Conservation (phyloP, 2,888 invertebrate genomes). For the Netelia inedita region DNA sequence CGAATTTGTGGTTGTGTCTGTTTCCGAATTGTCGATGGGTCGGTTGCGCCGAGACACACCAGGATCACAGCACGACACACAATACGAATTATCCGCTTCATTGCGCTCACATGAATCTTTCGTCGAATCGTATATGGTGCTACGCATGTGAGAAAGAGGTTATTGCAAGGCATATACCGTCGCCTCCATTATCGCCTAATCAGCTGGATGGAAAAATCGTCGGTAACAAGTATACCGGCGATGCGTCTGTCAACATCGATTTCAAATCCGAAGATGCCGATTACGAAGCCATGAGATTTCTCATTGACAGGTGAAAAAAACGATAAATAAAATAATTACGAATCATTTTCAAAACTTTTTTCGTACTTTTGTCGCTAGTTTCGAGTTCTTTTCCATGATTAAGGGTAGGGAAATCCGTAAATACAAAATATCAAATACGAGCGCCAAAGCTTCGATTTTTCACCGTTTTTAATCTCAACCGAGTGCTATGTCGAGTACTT, state of each 20-base stretch:
- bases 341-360: not conserved
- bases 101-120: conserved; percentile 94
- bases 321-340: not conserved
- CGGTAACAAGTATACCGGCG: conserved; percentile 76
- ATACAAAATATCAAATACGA: too few relatives aligned
- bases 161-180: conserved; percentile 76
- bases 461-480: too few relatives aligned
- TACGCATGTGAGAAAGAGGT: conserved; percentile 95
- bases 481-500: too few relatives aligned
- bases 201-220: conserved; percentile 77
- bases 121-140: conserved; percentile 95
- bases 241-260: conserved; percentile 76
- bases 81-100: conserved; percentile 90
- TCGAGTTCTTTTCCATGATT: not conserved
- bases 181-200: conserved; percentile 77
- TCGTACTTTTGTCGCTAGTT: conserved; percentile 12
- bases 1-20: conserved; percentile 95
- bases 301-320: conserved; percentile 73
- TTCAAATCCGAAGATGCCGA: conserved; percentile 73
- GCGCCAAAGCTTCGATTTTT: too few relatives aligned
- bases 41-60: conserved; percentile 93
- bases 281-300: conserved; percentile 69
- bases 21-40: conserved; percentile 92
- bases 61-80: conserved; percentile 94
- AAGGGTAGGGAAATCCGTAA: too few relatives aligned